These are phyloP conservation scores for Nesospiza acunhae DNA, from an alignment of 2,113 vertebrate genomes.

Conservation along the genomic window DNA sequence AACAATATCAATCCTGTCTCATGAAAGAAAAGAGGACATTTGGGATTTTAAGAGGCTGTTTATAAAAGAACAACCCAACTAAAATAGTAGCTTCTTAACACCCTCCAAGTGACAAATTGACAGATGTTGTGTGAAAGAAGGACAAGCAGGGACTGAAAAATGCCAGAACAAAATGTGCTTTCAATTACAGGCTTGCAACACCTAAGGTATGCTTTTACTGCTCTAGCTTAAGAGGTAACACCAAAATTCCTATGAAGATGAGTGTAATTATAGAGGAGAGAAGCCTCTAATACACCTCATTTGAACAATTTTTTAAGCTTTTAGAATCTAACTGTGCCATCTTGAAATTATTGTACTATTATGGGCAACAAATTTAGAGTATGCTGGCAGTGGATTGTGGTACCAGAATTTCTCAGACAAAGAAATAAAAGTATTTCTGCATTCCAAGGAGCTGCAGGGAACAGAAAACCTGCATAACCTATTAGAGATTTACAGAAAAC, in stretches of 20 bases:
- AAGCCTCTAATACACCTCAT: neutral
- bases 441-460: neutral
- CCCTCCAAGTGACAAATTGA: neutral
- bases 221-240: neutral
- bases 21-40: neutral
- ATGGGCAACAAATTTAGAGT: neutral
- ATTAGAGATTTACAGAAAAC: neutral
- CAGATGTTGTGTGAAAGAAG: neutral
- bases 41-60: neutral
- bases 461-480: neutral
- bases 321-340: neutral
- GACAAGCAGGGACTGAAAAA: neutral
- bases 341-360: neutral
- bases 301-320: neutral
- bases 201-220: neutral
- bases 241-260: neutral
- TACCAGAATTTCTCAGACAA: neutral
- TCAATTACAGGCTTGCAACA: neutral
- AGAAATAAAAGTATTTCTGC: neutral
- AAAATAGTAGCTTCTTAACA: neutral
- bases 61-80: neutral
- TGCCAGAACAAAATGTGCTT: neutral
- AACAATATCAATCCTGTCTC: neutral
- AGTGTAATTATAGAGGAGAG: neutral
- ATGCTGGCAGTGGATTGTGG: neutral